Percentiles rank a stretch among this genome's conserved stretches.
These are phyloP conservation scores for Globodera rostochiensis DNA, from an alignment of 1,140 invertebrate species.

Conservation along the genomic window DNA sequence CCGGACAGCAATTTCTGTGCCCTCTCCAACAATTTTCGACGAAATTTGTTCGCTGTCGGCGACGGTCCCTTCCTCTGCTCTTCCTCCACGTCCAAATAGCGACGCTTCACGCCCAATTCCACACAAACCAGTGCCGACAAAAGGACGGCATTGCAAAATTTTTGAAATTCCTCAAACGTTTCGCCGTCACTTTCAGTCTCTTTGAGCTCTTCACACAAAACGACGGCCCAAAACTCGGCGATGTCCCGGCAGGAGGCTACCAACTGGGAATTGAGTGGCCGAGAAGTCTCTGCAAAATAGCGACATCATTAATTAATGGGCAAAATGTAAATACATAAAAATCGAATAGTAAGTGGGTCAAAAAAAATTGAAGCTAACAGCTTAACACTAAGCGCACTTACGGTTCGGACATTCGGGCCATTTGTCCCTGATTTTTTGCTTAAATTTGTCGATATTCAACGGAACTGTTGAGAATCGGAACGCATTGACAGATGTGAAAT, in stretches of 20 bases:
- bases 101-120: conserved; percentile 41
- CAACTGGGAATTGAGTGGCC: conserved; percentile 16
- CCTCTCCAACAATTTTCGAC: conserved; percentile 1
- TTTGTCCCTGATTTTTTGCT: conserved; percentile 40
- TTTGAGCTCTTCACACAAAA: conserved; percentile 37
- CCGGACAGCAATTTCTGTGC: conserved; percentile 1
- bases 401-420: conserved; percentile 25
- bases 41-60: conserved; percentile 25
- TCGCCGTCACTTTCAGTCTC: conserved; percentile 25
- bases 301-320: too few species aligned
- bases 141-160: conserved; percentile 54
- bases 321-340: background rate
- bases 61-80: conserved; percentile 41
- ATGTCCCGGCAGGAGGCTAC: conserved; percentile 34
- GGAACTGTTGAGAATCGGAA: conserved; percentile 45
- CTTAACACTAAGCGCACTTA: background rate
- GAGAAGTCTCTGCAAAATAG: conserved; percentile 5
- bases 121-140: conserved; percentile 53
- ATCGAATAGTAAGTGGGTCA: background rate
- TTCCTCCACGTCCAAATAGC: conserved; percentile 40
- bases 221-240: conserved; percentile 49
- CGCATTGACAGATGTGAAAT: conserved; percentile 53
- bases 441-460: conserved; percentile 35
- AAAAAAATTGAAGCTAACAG: background rate
- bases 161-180: conserved; percentile 52